Base-by-base conservation (phyloP, 2,797 vertebrate genomes). In the Numenius phaeopus region DNA sequence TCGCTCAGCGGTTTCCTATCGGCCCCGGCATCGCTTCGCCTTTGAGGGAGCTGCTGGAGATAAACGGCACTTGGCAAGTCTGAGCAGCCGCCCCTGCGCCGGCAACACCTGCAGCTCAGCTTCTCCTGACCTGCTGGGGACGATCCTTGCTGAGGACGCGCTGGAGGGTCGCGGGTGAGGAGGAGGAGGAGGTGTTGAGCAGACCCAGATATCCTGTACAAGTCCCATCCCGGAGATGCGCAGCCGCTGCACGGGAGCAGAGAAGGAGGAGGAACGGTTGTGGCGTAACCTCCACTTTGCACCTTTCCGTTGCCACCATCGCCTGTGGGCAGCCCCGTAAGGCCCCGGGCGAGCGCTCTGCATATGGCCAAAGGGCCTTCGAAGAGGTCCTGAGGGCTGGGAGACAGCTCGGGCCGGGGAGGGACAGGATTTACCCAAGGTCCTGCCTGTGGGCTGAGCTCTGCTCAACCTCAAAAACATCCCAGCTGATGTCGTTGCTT, bases 211-310 rank as follows among this genome's bases (percentile, higher is more conserved):
- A n/a, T 19, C 16, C 34, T 26, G 10, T 32, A 14, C 67, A 20
- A 64, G 49, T 42, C 27, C 58, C 59, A 23, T 11, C 49, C 72
- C 6, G 11, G 32, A 40, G 59, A 34, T 0, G 4, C 0, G 1
- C n/a, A 62, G 75, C 13, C 13, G 3, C 44, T 10, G 27, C 44
- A 6, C 0, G 0, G 64, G 52, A 64, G 50, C 2, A 1, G 40
- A 34, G 54, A 17, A 61, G 52, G 32, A 73, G 40, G 37, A 87
- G 40, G 46, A 64, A 30, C 0, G 2, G 55, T 23, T 76, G 39
- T 1, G 0, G 44, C 1, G 4, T 34, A 34, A 61, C 24, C 46
- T 85, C 70, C 6, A 8, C 42, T 49, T 65, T 7, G 1, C 40
- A 47, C n/a, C 40, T 70, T 65, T 5, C n/a, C 37, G 3, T 13